Evolutionary conservation across 2,113 vertebrate species (phyloP).

Genomic region (Cyanoramphus novaezelandiae): DNA sequence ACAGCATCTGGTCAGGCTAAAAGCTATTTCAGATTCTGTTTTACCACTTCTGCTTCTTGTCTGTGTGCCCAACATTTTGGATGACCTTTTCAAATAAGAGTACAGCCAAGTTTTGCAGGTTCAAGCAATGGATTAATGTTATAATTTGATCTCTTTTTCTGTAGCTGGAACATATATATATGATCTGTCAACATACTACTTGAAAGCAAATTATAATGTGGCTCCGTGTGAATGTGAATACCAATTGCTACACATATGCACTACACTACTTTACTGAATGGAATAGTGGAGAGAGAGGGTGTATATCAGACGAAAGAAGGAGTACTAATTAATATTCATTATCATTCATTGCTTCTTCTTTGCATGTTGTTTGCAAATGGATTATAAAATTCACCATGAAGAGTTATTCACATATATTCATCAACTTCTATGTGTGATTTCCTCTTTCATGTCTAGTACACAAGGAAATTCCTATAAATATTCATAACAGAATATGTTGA

Average conservation of each 20-base stretch:
- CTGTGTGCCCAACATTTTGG: neutral
- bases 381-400: neutral
- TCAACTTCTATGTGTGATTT: slow-evolving; percentile 22
- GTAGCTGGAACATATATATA: neutral
- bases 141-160: neutral
- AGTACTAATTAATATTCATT: slow-evolving; percentile 31
- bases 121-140: neutral
- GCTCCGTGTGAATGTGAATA: neutral
- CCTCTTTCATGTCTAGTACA: slow-evolving; percentile 2
- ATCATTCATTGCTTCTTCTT: neutral
- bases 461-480: slow-evolving; percentile 23
- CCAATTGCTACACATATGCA: neutral
- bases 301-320: neutral
- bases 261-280: neutral
- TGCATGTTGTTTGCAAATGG: neutral
- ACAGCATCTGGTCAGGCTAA: neutral
- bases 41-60: neutral
- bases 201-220: neutral
- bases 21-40: neutral
- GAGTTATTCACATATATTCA: slow-evolving; percentile 28
- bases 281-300: neutral
- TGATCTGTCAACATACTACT: neutral
- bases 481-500: slow-evolving; percentile 3
- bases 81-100: neutral
- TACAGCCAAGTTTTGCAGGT: neutral